These are phyloP conservation scores for Neodon shergylaensis DNA, from an alignment of 2,113 vertebrate genomes.

Conservation along the genomic window DNA sequence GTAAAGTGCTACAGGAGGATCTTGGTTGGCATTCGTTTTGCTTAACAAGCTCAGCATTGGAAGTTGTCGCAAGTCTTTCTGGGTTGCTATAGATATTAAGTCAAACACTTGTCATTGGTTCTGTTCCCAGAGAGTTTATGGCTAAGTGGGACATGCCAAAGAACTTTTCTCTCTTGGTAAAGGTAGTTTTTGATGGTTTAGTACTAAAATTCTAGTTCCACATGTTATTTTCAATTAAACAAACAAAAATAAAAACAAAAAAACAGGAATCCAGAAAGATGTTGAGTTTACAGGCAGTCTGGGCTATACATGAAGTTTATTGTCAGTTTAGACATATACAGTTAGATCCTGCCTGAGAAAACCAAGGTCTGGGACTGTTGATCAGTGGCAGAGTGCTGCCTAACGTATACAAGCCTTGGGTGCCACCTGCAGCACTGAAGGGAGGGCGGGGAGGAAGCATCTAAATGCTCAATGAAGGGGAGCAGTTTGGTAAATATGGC, in stretches of 20 bases:
- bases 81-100: not conserved
- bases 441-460: not conserved
- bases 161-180: not conserved
- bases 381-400: not conserved
- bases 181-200: not conserved
- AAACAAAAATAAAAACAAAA: not conserved
- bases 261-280: not conserved
- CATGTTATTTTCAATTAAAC: slow-evolving; percentile 22
- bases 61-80: not conserved
- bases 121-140: not conserved
- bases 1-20: not conserved
- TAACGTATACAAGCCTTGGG: not conserved
- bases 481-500: not conserved
- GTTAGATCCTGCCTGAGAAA: not conserved
- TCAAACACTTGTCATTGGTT: not conserved
- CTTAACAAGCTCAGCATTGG: not conserved
- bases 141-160: not conserved
- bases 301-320: not conserved
- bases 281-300: not conserved
- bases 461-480: not conserved
- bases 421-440: too few species aligned
- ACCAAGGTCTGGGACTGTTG: not conserved
- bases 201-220: not conserved
- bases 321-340: not conserved
- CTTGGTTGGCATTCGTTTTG: not conserved